Conservation (phyloP, 2,113 vertebrate species). For the Takifugu bimaculatus region DNA sequence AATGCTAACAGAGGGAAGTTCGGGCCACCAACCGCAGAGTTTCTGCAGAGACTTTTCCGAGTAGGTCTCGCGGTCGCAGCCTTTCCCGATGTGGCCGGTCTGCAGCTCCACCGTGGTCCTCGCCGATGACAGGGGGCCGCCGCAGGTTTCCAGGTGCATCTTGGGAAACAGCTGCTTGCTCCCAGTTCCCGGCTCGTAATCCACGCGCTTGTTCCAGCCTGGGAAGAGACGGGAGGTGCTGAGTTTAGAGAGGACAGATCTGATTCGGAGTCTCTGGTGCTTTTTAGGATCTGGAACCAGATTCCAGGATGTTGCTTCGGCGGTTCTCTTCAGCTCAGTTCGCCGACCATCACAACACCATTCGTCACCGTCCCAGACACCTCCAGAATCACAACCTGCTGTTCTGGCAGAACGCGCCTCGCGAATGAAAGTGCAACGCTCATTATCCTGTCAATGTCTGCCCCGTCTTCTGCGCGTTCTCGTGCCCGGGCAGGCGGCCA, state of each 20-base stretch:
- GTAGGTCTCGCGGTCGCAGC: constrained; percentile 92
- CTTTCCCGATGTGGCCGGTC: constrained; percentile 89
- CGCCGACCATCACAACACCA: constrained; percentile 21
- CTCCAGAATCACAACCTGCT: constrained; percentile 29
- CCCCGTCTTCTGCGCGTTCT: constrained; percentile 41
- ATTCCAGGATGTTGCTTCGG: constrained; percentile 19
- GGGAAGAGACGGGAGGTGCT: constrained; percentile 3
- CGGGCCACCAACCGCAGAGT: constrained; percentile 83
- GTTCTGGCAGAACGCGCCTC: constrained; percentile 20
- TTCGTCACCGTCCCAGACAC: constrained; percentile 27
- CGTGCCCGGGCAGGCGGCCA: constrained; percentile 36
- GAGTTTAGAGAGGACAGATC: too few species aligned
- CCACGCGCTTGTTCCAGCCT: constrained; percentile 90
- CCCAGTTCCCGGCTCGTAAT: constrained; percentile 89
- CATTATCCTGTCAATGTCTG: constrained; percentile 52
- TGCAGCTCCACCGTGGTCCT: constrained; percentile 86
- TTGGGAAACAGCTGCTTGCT: constrained; percentile 88
- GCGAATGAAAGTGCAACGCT: constrained; percentile 44
- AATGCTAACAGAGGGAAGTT: not conserved
- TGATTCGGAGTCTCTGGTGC: not conserved
- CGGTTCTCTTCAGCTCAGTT: constrained; percentile 26
- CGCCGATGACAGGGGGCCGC: constrained; percentile 85
- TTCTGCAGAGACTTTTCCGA: constrained; percentile 93
- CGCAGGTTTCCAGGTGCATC: constrained; percentile 91
- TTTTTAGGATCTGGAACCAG: constrained; percentile 19